These are phyloP conservation scores for Ciconia maguari DNA, from an alignment of 2,113 vertebrate species.

Conservation along the genomic window DNA sequence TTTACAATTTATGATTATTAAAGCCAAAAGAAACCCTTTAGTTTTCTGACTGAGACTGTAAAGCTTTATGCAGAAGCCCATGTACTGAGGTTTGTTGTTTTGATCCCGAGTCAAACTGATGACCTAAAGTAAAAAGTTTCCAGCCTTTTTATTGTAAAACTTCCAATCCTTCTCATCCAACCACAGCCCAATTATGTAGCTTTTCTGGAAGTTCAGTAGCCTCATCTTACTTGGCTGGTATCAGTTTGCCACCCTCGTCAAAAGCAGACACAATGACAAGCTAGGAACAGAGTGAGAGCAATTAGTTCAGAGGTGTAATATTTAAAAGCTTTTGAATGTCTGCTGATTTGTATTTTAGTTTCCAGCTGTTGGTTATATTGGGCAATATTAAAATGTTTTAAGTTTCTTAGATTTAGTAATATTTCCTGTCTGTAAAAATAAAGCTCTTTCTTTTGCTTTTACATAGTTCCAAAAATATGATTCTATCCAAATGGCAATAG, in stretches of 20 bases:
- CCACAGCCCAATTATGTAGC: background rate
- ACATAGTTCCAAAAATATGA: conserved; percentile 16
- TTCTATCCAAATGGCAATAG: conserved; percentile 20
- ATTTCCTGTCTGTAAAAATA: conserved; percentile 57
- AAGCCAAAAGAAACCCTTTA: background rate
- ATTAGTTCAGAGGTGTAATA: background rate
- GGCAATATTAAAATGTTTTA: conserved; percentile 31
- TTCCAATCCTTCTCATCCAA: background rate
- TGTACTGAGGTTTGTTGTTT: background rate
- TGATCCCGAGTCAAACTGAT: background rate
- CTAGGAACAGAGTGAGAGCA: background rate
- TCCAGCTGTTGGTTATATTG: conserved; percentile 44
- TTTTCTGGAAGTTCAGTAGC: background rate
- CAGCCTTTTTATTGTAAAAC: background rate
- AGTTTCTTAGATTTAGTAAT: conserved; percentile 32
- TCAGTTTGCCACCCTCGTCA: background rate
- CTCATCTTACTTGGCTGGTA: background rate
- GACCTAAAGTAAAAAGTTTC: background rate
- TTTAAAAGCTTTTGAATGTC: background rate
- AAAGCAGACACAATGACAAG: background rate
- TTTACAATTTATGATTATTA: background rate
- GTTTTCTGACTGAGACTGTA: background rate
- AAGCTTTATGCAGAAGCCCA: background rate
- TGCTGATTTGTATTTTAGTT: conserved; percentile 42
- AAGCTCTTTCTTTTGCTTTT: conserved; percentile 9